Conservation (phyloP, 2,888 invertebrate species). For the Monopis laevigella region DNA sequence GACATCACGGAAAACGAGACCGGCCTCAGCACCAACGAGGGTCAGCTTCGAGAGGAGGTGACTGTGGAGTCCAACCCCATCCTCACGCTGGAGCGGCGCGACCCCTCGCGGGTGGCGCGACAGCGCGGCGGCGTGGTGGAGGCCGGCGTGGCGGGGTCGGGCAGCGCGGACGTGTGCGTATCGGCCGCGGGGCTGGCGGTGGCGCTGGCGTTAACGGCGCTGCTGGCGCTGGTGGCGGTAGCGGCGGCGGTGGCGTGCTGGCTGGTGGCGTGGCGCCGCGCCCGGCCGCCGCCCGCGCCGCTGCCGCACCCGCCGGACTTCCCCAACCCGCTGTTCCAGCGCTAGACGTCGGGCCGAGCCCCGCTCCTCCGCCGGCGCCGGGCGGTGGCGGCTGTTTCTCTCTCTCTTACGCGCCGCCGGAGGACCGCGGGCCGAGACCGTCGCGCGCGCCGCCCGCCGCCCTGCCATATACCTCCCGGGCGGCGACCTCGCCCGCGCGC, state of each 20-base stretch:
- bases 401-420: constrained; percentile 57
- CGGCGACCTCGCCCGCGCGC: constrained; percentile 48
- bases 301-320: constrained; percentile 95
- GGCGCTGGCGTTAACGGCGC: constrained; percentile 89
- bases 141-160: constrained; percentile 36
- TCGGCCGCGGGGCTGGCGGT: constrained; percentile 94
- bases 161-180: constrained; percentile 87
- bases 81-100: constrained; percentile 86
- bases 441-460: constrained; percentile 38
- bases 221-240: constrained; percentile 91
- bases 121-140: constrained; percentile 83
- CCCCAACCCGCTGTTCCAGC: constrained; percentile 88
- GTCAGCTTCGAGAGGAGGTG: constrained; percentile 91
- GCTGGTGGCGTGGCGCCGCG: constrained; percentile 91
- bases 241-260: constrained; percentile 95
- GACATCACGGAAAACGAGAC: constrained; percentile 56
- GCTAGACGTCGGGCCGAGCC: constrained; percentile 50
- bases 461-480: constrained; percentile 13
- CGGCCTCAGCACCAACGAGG: constrained; percentile 73
- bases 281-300: constrained; percentile 88
- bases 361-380: constrained; percentile 64
- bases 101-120: constrained; percentile 78
- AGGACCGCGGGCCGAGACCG: constrained; percentile 62
- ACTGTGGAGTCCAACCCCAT: constrained; percentile 93
- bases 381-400: constrained; percentile 58